Evolutionary conservation across 2,113 vertebrate genomes (phyloP).

Genomic region (Lepus europaeus): DNA sequence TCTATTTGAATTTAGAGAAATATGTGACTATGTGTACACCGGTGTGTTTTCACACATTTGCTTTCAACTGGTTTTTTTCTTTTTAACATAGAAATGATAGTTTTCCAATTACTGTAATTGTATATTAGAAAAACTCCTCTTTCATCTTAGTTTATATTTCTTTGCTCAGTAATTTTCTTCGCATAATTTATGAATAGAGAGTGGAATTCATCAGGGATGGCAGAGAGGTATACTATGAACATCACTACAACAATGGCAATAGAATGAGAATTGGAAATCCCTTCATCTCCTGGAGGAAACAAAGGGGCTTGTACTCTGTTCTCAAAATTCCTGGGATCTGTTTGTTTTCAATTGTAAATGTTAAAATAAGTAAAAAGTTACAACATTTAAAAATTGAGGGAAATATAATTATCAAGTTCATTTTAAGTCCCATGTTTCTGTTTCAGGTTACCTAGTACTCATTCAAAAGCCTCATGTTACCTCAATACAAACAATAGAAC

Average conservation of each 20-base stretch:
- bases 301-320: neutral
- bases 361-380: neutral
- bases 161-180: neutral
- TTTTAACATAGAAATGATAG: neutral
- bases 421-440: neutral
- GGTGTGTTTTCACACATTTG: neutral
- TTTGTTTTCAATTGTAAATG: neutral
- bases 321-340: neutral
- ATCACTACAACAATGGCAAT: neutral
- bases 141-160: constrained; percentile 22
- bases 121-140: constrained; percentile 11
- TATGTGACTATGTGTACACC: neutral
- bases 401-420: neutral
- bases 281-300: neutral
- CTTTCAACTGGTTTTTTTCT: neutral
- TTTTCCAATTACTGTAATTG: constrained; percentile 9
- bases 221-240: neutral
- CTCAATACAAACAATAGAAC: neutral
- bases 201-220: neutral
- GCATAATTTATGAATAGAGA: neutral
- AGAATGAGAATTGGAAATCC: neutral
- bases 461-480: neutral
- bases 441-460: neutral
- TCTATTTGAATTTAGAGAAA: neutral
- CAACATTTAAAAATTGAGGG: neutral